A percentile compares a stretch with the other conserved stretches of the same genome.
Conservation (phyloP, 2,888 invertebrate species). For the Eupithecia exiguata region DNA sequence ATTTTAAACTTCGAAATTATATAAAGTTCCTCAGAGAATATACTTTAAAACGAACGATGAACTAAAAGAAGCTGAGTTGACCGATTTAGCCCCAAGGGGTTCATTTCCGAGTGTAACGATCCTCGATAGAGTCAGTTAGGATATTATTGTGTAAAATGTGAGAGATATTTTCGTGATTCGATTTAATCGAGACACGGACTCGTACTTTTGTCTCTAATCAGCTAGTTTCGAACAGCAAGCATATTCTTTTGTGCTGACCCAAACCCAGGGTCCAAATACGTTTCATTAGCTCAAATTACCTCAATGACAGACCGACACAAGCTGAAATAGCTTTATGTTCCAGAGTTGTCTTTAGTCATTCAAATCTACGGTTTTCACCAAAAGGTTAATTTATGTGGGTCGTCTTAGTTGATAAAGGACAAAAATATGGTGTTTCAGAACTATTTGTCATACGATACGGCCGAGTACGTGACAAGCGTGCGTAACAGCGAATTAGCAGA, state of each 20-base stretch:
- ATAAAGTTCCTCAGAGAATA: constrained; percentile 9
- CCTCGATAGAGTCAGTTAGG: constrained; percentile 11
- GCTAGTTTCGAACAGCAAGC: not conserved
- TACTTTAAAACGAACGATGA: constrained; percentile 21
- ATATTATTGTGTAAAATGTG: constrained; percentile 8
- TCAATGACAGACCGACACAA: not conserved
- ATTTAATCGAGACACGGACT: constrained; percentile 19
- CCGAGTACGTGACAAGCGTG: constrained; percentile 62
- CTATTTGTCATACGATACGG: constrained; percentile 59
- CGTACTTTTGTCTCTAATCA: constrained; percentile 12
- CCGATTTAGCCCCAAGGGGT: constrained; percentile 5
- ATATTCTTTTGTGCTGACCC: not conserved
- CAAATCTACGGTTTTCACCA: constrained; percentile 41
- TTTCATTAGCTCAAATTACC: constrained; percentile 9
- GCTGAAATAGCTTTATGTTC: not conserved
- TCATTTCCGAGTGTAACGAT: constrained; percentile 15
- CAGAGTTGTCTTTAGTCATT: not conserved
- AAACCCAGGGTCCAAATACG: not conserved
- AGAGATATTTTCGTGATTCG: constrained; percentile 15
- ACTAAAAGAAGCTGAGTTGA: constrained; percentile 6
- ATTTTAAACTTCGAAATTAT: constrained; percentile 14
- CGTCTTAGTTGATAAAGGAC: constrained; percentile 44
- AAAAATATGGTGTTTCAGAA: constrained; percentile 46
- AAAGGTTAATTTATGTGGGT: constrained; percentile 45
- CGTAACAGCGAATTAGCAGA: constrained; percentile 60